Conservation (phyloP, 2,797 vertebrate genomes). For the Morus bassanus region DNA sequence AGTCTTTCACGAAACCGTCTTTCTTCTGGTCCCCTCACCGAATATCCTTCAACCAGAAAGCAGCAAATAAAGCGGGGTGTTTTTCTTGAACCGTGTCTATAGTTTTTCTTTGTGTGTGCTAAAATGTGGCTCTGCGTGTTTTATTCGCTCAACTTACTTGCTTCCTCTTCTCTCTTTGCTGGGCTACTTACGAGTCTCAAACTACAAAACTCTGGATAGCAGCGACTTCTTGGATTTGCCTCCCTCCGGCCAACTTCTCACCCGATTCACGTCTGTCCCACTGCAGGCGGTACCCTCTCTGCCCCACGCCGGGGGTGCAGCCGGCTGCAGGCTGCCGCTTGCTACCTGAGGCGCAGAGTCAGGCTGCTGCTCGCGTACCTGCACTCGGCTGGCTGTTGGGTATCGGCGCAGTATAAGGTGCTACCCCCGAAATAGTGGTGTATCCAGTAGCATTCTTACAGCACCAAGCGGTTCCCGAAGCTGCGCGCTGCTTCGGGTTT, state of each 20-base stretch:
- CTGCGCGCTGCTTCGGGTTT: neutral
- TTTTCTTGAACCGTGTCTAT: neutral
- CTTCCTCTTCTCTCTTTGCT: neutral
- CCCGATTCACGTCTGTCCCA: fast-evolving
- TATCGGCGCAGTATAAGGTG: neutral
- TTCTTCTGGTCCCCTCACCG: neutral
- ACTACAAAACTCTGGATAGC: neutral
- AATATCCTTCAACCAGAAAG: neutral
- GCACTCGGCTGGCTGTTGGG: neutral
- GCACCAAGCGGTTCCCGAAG: neutral
- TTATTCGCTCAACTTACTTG: neutral
- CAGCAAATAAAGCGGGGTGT: neutral
- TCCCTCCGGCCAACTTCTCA: neutral
- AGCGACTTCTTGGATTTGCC: neutral
- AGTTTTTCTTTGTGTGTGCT: neutral
- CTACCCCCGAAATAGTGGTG: fast-evolving
- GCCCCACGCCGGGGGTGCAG: no score
- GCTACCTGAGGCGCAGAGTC: neutral
- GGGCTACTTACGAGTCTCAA: neutral
- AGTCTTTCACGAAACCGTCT: neutral
- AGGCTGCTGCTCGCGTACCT: neutral
- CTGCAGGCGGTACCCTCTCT: neutral
- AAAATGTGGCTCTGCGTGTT: neutral
- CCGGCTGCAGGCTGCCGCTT: no score
- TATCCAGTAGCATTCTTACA: neutral